These are phyloP conservation scores for Dicycla oo DNA, from an alignment of 2,888 invertebrate species.

Conservation along the genomic window DNA sequence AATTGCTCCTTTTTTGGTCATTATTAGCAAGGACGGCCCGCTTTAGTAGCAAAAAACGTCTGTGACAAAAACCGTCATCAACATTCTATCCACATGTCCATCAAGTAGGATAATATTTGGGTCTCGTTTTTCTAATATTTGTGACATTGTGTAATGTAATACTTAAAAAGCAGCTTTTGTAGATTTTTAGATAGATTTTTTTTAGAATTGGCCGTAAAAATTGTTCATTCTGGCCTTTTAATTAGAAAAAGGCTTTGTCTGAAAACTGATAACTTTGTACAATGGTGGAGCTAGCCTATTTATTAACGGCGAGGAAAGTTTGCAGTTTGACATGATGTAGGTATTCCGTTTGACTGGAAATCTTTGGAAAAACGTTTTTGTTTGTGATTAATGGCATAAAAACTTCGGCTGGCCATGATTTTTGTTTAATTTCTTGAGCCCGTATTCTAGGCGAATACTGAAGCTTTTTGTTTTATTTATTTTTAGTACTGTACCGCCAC, in stretches of 20 bases:
- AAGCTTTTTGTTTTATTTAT: neutral
- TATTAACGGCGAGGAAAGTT: slow-evolving; percentile 21
- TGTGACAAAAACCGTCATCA: slow-evolving; percentile 47
- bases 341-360: neutral
- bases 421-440: neutral
- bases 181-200: too few relatives aligned
- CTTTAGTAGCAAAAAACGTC: slow-evolving; percentile 43
- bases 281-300: neutral
- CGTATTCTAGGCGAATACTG: neutral
- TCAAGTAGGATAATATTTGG: slow-evolving; percentile 23
- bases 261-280: slow-evolving; percentile 17
- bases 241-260: slow-evolving; percentile 9
- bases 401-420: neutral
- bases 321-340: neutral
- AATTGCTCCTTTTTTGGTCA: slow-evolving; percentile 33
- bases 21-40: slow-evolving; percentile 35
- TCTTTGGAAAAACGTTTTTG: slow-evolving; percentile 16
- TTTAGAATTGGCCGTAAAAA: neutral
- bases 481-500: neutral
- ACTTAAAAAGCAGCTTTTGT: slow-evolving; percentile 10
- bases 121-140: slow-evolving; percentile 22
- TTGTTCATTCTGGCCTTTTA: slow-evolving; percentile 4
- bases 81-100: slow-evolving; percentile 36
- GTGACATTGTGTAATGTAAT: neutral
- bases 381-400: slow-evolving; percentile 7